Conservation (phyloP, 92 coral and sea anemone species). For the Palythoa heliodiscus region DNA sequence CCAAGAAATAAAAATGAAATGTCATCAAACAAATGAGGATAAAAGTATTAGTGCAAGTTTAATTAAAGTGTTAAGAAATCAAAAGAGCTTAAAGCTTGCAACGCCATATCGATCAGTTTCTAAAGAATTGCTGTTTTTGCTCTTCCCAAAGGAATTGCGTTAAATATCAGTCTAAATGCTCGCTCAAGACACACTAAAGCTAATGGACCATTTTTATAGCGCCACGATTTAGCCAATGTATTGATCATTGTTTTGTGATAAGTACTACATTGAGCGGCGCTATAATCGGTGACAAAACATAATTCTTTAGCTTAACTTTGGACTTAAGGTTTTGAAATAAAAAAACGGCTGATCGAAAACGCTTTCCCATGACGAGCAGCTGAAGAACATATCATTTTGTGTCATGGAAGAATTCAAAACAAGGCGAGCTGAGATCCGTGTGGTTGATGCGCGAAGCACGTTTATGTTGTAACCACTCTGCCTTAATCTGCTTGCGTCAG, state of each 20-base stretch:
- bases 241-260: conserved; percentile 18
- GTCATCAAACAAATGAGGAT: conserved; percentile 42
- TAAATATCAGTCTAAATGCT: conserved; percentile 15
- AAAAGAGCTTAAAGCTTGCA: conserved; percentile 36
- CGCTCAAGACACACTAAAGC: not conserved
- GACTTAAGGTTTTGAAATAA: not conserved
- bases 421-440: not conserved
- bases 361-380: not conserved
- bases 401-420: not conserved
- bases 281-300: not conserved
- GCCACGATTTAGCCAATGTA: conserved; percentile 10
- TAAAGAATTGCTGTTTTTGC: conserved; percentile 17
- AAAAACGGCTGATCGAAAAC: not conserved
- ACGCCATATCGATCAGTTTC: conserved; percentile 35
- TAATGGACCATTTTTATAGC: not conserved
- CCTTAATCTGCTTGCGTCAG: conserved; percentile 44
- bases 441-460: conserved; percentile 16
- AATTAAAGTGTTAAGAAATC: conserved; percentile 45
- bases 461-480: not conserved
- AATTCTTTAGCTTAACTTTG: not conserved
- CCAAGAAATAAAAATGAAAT: conserved; percentile 30
- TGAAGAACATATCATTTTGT: not conserved
- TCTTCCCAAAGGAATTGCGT: conserved; percentile 20
- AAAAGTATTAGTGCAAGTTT: conserved; percentile 48
- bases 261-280: conserved; percentile 14